Conservation (phyloP, 2,113 vertebrate genomes). For the Erinaceus europaeus region DNA sequence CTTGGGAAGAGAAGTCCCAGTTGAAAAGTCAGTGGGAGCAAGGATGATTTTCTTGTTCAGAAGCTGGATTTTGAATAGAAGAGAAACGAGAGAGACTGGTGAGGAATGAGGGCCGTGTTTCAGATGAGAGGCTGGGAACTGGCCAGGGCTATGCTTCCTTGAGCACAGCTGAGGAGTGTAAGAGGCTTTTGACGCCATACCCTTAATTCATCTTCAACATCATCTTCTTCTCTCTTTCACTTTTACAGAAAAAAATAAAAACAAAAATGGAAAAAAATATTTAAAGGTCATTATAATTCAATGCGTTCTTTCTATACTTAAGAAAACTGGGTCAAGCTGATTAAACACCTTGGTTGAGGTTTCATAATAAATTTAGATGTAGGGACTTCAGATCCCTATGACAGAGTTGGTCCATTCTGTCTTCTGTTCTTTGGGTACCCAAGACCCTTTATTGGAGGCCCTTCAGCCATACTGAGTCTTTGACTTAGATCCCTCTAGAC, state of each 20-base stretch:
- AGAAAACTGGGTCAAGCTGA: background rate
- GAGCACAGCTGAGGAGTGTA: fast-evolving
- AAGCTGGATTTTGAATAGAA: background rate
- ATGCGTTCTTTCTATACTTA: background rate
- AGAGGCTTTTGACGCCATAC: no score
- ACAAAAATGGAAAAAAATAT: background rate
- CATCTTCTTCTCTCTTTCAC: background rate
- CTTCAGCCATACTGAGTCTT: background rate
- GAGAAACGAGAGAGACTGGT: background rate
- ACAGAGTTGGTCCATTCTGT: background rate
- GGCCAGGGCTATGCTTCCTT: fast-evolving
- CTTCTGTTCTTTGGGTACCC: background rate
- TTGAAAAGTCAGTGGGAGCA: background rate
- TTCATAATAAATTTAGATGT: background rate
- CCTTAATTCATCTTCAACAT: no score
- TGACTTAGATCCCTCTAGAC: background rate
- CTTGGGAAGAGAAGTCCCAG: background rate
- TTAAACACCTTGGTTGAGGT: background rate
- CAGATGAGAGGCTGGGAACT: background rate
- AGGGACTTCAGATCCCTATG: background rate
- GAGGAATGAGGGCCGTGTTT: background rate
- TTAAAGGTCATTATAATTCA: background rate
- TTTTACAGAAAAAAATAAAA: background rate
- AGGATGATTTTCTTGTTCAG: background rate
- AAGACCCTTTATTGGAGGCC: background rate